A percentile compares a stretch with the other conserved stretches of the same genome.
phyloP scores from a whole-genome alignment of 2,113 vertebrate species.

The Macquaria ambigua region DNA sequence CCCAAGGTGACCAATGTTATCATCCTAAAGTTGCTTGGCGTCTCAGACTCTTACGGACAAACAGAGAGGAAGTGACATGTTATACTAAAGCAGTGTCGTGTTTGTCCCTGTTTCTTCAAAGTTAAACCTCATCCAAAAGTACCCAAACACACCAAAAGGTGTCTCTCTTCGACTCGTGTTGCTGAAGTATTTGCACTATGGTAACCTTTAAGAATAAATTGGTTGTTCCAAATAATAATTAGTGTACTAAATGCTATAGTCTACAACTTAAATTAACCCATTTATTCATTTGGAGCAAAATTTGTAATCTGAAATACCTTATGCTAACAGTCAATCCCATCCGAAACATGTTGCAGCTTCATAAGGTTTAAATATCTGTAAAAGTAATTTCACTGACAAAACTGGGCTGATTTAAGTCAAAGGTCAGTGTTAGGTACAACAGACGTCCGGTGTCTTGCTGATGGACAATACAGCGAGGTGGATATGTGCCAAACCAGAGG shows the following conservation, averaged over 20 bases:
- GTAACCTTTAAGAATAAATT: neutral
- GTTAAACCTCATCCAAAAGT: neutral
- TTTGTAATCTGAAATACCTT: too few species aligned
- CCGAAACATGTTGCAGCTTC: too few species aligned
- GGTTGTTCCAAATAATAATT: neutral
- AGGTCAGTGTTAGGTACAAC: neutral
- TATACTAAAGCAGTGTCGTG: neutral
- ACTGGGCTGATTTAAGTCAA: neutral
- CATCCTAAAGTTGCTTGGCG: neutral
- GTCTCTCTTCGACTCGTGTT: too few species aligned
- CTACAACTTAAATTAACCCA: neutral
- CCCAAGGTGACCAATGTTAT: neutral
- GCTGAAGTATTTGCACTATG: neutral
- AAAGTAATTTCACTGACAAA: neutral
- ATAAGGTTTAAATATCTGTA: too few species aligned
- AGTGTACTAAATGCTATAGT: neutral
- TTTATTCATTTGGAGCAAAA: neutral
- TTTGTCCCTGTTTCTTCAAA: neutral
- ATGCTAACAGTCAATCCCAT: too few species aligned
- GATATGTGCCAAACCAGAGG: neutral
- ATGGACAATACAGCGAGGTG: neutral
- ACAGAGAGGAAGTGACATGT: neutral
- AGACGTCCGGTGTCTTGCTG: neutral
- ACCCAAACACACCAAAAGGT: neutral
- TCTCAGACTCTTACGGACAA: neutral